Base-by-base conservation (phyloP, 2,797 vertebrate genomes). In the Oceanodroma leucorhoa region DNA sequence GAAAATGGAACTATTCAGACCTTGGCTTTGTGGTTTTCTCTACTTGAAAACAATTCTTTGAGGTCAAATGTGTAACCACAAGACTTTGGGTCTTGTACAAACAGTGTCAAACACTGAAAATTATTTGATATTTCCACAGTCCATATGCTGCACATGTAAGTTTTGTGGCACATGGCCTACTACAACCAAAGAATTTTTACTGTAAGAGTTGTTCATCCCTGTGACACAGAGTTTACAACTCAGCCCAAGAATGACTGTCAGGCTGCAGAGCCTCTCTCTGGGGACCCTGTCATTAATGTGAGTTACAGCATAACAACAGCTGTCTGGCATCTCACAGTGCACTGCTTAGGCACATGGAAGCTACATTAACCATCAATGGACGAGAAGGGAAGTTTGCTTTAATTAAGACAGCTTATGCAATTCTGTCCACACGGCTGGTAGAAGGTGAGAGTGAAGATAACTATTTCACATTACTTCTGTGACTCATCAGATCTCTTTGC, bases 231-330 rank as follows among this genome's bases (percentile, higher is more conserved):
- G 13, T 29, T 90, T 34, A 60, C 9, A 30, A n/a, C 41, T 58
- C 18, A 75, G 46, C 9, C 36, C 3, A 4, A 46, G 30, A 80
- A 58, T 6, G 9, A 40, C 41, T 60, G 16, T 20, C 27, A 62
- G 51, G 36, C 17, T 79, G 32, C 45, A 54, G 36, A 75, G 11
- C 46, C 22, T 43, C 94, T 45, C 50, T 41, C 36, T 45, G 29
- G 12, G 36, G 9, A 41, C 2, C 2, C 21, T 30, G 36, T 26
- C 1, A 1, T 60, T n/a, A 46, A n/a, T 4, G 3, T 10, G n/a
- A 91, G 19, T 36, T 69, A 40, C 11, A 73, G n/a, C 0, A 0
- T 26, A 54, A 54, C 7, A 70, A 32, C 5, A 32, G 3, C 3
- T 61, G 34, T 5, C 15, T 26, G 14, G 20, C 16, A 19, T 53